phyloP scores from a whole-genome alignment of 2,113 vertebrate species.

The Panurus biarmicus region DNA sequence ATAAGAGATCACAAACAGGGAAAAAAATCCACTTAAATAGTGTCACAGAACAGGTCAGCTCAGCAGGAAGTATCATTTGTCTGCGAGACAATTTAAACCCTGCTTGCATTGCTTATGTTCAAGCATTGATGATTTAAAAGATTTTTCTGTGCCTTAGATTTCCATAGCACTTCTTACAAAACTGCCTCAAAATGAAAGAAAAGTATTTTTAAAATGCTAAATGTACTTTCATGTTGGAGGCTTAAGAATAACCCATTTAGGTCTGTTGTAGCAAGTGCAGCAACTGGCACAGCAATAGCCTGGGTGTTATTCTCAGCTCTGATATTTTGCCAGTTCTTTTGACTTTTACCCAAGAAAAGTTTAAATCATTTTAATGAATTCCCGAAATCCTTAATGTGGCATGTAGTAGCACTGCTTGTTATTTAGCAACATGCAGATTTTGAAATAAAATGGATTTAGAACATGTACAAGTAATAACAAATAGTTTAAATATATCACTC shows the following conservation, averaged over 20 bases:
- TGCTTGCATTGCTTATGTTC: constrained; percentile 7
- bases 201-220: constrained; percentile 24
- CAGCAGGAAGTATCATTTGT: constrained; percentile 6
- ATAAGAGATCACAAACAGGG: constrained; percentile 35
- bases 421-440: not conserved
- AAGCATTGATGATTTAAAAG: not conserved
- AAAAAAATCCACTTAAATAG: constrained; percentile 14
- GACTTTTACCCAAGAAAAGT: constrained; percentile 11
- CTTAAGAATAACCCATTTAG: constrained; percentile 27
- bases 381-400: not conserved
- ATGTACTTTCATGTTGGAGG: not conserved
- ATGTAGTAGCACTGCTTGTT: not conserved
- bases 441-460: not conserved
- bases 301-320: not conserved
- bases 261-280: not conserved
- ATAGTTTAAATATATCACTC: not conserved
- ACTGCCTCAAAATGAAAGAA: not conserved
- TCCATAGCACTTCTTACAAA: not conserved
- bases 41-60: not conserved
- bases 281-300: not conserved
- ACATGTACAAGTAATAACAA: not conserved
- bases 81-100: constrained; percentile 19
- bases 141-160: not conserved
- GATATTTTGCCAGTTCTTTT: constrained; percentile 10
- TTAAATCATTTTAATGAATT: not conserved